Conservation (phyloP, 2,888 invertebrate species). For the Synanthedon formicaeformis region DNA sequence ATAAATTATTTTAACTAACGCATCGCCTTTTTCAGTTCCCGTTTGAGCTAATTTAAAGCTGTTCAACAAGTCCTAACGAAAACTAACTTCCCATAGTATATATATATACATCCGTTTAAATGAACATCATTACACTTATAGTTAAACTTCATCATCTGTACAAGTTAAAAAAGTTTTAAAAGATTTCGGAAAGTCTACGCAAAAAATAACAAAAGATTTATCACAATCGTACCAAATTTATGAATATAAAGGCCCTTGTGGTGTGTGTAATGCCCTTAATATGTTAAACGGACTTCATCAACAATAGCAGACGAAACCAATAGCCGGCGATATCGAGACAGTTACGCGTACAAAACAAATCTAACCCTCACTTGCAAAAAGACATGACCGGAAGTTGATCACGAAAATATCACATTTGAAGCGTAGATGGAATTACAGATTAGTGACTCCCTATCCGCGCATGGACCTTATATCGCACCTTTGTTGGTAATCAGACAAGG, state of each 20-base stretch:
- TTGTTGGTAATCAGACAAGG: no score
- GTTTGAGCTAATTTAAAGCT: constrained; percentile 52
- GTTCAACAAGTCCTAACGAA: constrained; percentile 21
- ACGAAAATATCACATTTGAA: no score
- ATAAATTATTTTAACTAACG: constrained; percentile 4
- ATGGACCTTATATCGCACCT: no score
- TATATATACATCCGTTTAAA: constrained; percentile 10
- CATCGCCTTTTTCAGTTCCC: constrained; percentile 16
- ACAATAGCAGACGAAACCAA: no score
- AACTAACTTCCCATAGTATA: not conserved
- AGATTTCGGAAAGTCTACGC: no score
- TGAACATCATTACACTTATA: constrained; percentile 1
- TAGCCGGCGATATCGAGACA: no score
- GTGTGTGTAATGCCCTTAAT: not conserved
- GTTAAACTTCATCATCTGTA: not conserved
- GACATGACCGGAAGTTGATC: no score
- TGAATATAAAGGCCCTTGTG: not conserved
- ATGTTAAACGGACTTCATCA: not conserved
- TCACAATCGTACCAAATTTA: not conserved
- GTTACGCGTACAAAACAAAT: no score
- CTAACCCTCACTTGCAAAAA: no score
- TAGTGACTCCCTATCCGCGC: no score
- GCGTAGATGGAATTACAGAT: no score
- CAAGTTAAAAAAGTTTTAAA: no score
- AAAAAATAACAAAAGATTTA: not conserved